These are phyloP conservation scores for Parapristionchus giblindavisi DNA, from an alignment of 2,888 invertebrate genomes.

Conservation along the genomic window DNA sequence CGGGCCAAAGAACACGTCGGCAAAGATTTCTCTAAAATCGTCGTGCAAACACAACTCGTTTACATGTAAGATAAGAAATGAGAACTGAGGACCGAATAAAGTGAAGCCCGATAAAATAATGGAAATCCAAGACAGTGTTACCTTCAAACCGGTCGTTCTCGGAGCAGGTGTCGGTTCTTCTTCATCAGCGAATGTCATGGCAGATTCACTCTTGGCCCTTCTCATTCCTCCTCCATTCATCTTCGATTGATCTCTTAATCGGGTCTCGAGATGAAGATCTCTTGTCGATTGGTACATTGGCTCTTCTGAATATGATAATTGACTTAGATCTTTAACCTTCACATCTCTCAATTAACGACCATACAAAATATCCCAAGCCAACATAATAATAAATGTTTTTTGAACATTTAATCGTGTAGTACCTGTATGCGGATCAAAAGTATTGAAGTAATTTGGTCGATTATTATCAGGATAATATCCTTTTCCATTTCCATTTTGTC, in stretches of 20 bases:
- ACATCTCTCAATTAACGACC: neutral
- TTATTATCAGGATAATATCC: constrained; percentile 28
- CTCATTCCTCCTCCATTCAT: constrained; percentile 55
- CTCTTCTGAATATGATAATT: constrained; percentile 7
- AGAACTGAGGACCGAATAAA: too few relatives aligned
- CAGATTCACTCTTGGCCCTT: constrained; percentile 61
- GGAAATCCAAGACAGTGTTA: neutral
- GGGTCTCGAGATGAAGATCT: constrained; percentile 21
- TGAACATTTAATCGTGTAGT: constrained; percentile 31
- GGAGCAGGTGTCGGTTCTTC: constrained; percentile 45
- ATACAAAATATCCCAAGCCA: neutral
- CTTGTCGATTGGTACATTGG: constrained; percentile 32
- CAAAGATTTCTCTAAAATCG: too few relatives aligned
- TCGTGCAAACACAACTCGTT: too few relatives aligned
- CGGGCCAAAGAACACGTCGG: too few relatives aligned
- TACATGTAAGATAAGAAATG: too few relatives aligned
- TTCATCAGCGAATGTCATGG: constrained; percentile 51
- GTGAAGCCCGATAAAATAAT: too few relatives aligned
- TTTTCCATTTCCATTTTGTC: neutral
- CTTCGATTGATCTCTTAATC: constrained; percentile 32
- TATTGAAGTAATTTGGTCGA: constrained; percentile 39
- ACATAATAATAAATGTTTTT: neutral
- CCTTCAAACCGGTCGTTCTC: constrained; percentile 28
- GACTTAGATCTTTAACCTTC: neutral
- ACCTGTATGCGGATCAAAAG: constrained; percentile 51